Evolutionary conservation across 2,113 vertebrate species (phyloP).

Genomic region (Syngnathoides biaculeatus): DNA sequence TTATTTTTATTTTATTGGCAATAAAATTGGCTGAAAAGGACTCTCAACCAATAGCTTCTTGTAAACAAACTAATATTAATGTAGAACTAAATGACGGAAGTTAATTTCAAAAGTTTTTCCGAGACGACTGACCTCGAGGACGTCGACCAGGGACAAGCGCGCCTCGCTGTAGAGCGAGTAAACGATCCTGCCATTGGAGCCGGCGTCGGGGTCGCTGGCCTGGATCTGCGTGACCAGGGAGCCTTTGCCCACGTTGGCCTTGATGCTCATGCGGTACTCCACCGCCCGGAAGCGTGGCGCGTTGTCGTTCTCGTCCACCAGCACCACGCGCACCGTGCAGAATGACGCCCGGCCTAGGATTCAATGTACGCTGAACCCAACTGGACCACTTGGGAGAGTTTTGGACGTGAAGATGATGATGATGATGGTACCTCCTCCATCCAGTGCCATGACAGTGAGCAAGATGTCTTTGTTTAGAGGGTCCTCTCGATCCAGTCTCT

Average conservation of each 20-base stretch:
- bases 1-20: too few species aligned
- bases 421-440: constrained; percentile 80
- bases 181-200: constrained; percentile 84
- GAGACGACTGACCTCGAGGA: constrained; percentile 79
- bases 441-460: constrained; percentile 87
- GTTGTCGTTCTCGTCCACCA: constrained; percentile 94
- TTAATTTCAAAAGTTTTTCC: constrained; percentile 27
- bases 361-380: background rate
- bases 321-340: constrained; percentile 87
- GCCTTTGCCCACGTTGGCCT: constrained; percentile 90
- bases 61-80: background rate
- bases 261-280: constrained; percentile 91
- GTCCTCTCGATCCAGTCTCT: constrained; percentile 87
- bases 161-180: constrained; percentile 95
- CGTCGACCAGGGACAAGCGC: constrained; percentile 84
- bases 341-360: constrained; percentile 80
- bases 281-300: constrained; percentile 84
- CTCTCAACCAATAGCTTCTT: too few species aligned
- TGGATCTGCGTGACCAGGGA: constrained; percentile 92
- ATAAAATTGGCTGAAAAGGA: too few species aligned
- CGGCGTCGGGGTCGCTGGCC: constrained; percentile 86
- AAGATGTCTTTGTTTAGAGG: constrained; percentile 82
- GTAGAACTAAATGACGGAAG: constrained; percentile 31
- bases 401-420: background rate
- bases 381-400: background rate